Base-by-base conservation (phyloP, 2,888 invertebrate species). In the Taenaris catops region DNA sequence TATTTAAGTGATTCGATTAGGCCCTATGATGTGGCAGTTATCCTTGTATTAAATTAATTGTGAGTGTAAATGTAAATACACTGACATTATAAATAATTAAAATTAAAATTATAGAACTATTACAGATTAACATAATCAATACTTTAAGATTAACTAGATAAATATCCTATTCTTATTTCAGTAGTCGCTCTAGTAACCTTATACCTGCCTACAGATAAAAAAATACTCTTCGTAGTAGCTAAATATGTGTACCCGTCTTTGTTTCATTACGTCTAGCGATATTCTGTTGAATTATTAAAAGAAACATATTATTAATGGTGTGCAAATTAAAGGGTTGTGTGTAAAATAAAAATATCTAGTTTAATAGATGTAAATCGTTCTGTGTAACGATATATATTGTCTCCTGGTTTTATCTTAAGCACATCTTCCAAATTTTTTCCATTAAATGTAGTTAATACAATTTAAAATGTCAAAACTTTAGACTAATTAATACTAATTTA, bases 271-370 rank as follows among this genome's bases (percentile, higher is more conserved):
- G 26, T 24, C 38, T 56, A 52, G 59, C 51, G 55, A 60, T 53
- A 58, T 72, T 74, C 56, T 46, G 55, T 73, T 75, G 56, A 65
- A 70, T 67, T 60, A 57, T 63, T 70, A 59, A 64, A 66, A 64
- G n/a, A 62, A 61, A 19, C 6, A 18, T 63, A 59, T 61, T 60
- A 68, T 66, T 71, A 75, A 81, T 74, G 81, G 83, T 79, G 84
- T 86, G 86, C 84, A 86, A 83, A 84, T 73, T 78, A 80, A 84
- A 86, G 75, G 86, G 86, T 86, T 86, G 86, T 86, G 86, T 86
- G 84, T 86, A 86, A 86, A 83, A 69, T 80, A 81, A 81, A 80
- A 74, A 76, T 84, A n/a, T n/a, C n/a, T n/a, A 83, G 73, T 70
- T 76, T 72, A 80, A 73, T 81, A 81, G 76, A 74, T 73, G 58